Evolutionary conservation across 2,888 invertebrate species (phyloP).

Genomic region (Ochropacha duplaris): DNA sequence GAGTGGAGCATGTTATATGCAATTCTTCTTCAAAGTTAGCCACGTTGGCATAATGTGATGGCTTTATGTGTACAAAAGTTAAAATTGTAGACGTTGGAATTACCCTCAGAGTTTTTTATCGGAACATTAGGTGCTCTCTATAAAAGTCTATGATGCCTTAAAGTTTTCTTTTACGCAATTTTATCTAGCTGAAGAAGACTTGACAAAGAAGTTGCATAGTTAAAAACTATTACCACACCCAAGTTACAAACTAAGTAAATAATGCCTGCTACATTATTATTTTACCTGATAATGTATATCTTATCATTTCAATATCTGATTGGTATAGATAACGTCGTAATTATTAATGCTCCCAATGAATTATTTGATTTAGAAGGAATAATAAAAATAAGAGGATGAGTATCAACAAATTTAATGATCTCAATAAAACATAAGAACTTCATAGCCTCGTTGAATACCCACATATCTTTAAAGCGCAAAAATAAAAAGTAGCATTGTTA

Average conservation of each 20-base stretch:
- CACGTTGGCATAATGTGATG: constrained; percentile 31
- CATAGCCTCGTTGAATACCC: neutral
- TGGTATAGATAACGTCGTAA: too few species aligned
- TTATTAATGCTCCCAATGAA: too few species aligned
- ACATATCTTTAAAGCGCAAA: neutral
- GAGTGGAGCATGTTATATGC: constrained; percentile 27
- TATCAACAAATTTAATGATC: too few species aligned
- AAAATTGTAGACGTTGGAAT: constrained; percentile 4
- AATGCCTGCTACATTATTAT: neutral
- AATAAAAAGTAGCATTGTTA: neutral
- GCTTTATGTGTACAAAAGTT: constrained; percentile 10
- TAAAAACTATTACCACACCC: too few species aligned
- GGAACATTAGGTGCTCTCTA: neutral
- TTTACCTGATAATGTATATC: neutral
- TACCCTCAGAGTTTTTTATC: neutral
- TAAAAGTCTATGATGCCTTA: neutral
- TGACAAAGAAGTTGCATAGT: neutral
- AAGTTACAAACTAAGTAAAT: neutral
- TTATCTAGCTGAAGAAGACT: neutral
- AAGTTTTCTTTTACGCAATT: neutral
- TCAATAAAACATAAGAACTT: neutral
- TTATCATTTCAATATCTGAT: too few species aligned
- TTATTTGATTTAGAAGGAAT: too few species aligned
- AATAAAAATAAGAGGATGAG: too few species aligned
- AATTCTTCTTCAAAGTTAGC: constrained; percentile 36